phyloP scores from a whole-genome alignment of 2,888 invertebrate genomes.

The Camptogramma bilineatum region DNA sequence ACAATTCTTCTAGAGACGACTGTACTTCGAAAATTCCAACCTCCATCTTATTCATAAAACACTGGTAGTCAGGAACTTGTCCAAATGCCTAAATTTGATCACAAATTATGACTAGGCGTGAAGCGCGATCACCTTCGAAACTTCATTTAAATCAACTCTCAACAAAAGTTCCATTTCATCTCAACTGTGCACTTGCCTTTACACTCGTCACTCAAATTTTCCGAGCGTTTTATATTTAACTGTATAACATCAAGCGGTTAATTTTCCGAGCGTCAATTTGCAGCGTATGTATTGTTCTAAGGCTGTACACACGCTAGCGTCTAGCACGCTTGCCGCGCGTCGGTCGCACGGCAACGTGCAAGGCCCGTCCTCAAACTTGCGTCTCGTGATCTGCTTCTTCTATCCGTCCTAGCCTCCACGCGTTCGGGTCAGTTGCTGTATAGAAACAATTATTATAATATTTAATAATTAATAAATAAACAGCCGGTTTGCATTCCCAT shows the following conservation, averaged over 20 bases:
- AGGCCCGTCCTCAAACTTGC: slow-evolving; percentile 88
- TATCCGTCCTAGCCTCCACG: slow-evolving; percentile 92
- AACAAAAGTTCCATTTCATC: background rate
- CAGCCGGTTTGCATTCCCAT: too few species aligned
- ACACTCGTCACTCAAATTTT: background rate
- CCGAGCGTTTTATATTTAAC: background rate
- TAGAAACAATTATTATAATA: slow-evolving; percentile 19
- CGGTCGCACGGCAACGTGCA: slow-evolving; percentile 68
- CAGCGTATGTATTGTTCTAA: slow-evolving; percentile 17
- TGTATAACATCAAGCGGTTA: background rate
- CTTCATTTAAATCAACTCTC: background rate
- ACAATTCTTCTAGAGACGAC: slow-evolving; percentile 10
- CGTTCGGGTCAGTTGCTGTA: slow-evolving; percentile 90
- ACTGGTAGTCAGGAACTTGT: slow-evolving; percentile 27
- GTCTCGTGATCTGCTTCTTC: slow-evolving; percentile 93
- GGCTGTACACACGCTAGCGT: slow-evolving; percentile 49
- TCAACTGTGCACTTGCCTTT: slow-evolving; percentile 3
- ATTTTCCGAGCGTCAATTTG: background rate
- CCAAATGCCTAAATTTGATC: slow-evolving; percentile 30
- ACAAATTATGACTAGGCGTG: slow-evolving; percentile 43
- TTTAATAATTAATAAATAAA: background rate
- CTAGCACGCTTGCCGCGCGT: slow-evolving; percentile 54
- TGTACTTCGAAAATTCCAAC: slow-evolving; percentile 8
- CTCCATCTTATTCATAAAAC: slow-evolving; percentile 18
- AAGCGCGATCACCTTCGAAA: slow-evolving; percentile 27